A percentile compares a stretch with the other conserved stretches of the same genome.
phyloP scores from a whole-genome alignment of 2,888 invertebrate species.

The Portevinia maculata region DNA sequence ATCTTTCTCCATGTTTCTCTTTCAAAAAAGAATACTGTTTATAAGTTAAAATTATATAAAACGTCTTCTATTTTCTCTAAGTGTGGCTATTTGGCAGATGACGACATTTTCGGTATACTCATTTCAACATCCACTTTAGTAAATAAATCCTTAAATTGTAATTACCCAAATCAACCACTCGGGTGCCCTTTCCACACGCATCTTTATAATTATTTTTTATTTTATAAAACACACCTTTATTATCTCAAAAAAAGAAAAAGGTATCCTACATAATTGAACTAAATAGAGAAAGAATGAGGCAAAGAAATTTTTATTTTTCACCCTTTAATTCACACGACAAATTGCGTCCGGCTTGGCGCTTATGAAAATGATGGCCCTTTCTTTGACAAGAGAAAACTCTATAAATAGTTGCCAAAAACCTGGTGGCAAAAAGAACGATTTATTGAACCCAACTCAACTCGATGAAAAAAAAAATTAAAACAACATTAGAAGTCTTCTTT shows the following conservation, averaged over 20 bases:
- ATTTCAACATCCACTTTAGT: constrained; percentile 52
- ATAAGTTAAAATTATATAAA: constrained; percentile 36
- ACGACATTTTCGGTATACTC: constrained; percentile 8
- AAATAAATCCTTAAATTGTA: constrained; percentile 66
- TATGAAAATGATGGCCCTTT: constrained; percentile 50
- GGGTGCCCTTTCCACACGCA: background rate
- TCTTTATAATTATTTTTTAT: background rate
- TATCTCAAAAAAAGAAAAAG: constrained; percentile 5
- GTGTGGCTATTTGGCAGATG: constrained; percentile 25
- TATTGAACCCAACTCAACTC: constrained; percentile 4
- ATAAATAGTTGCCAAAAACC: constrained; percentile 40
- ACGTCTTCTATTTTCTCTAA: constrained; percentile 18
- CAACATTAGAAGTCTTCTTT: background rate
- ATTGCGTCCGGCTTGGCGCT: constrained; percentile 39
- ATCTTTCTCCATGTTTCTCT: background rate
- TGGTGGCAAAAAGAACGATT: constrained; percentile 32
- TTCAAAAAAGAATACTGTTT: constrained; percentile 30
- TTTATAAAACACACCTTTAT: background rate
- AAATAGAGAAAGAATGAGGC: no score
- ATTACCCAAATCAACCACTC: constrained; percentile 44
- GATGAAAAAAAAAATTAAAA: constrained; percentile 7
- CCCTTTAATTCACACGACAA: constrained; percentile 39
- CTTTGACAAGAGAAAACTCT: constrained; percentile 14
- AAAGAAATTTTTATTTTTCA: no score
- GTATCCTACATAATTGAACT: no score